Evolutionary conservation across 1,140 invertebrate species (phyloP).

Genomic region (Drosophila sulfurigaster): DNA sequence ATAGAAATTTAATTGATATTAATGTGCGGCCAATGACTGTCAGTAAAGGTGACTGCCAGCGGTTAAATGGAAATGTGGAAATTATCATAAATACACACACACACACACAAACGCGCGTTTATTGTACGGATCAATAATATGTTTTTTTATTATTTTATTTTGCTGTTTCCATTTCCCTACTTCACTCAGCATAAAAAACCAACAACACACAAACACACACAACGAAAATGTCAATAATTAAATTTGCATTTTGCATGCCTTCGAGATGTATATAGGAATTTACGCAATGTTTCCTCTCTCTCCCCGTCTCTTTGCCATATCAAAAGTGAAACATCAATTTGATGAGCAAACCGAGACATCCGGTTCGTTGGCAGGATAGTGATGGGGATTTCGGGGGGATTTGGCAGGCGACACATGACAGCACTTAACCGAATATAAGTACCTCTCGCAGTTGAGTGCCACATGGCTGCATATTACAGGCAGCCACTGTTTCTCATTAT

Average conservation of each 20-base stretch:
- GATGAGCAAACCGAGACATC: constrained; percentile 44
- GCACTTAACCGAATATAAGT: constrained; percentile 61
- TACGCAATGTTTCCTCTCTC: constrained; percentile 3
- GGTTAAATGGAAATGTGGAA: constrained; percentile 21
- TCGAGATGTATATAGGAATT: constrained; percentile 12
- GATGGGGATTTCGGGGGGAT: background rate
- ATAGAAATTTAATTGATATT: constrained; percentile 65
- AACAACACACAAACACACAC: background rate
- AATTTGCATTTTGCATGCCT: constrained; percentile 56
- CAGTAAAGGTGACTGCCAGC: background rate
- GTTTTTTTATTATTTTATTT: constrained; percentile 5
- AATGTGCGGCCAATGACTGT: constrained; percentile 46
- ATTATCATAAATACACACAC: background rate
- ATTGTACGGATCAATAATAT: constrained; percentile 21
- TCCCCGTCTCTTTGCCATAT: constrained; percentile 1
- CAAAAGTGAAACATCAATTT: constrained; percentile 56
- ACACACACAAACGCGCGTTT: background rate
- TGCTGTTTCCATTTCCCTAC: background rate
- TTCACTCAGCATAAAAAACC: background rate
- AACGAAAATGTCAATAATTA: constrained; percentile 46
- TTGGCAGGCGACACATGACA: constrained; percentile 57
- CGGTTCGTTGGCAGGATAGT: background rate
- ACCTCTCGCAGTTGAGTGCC: constrained; percentile 5
- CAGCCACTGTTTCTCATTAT: constrained; percentile 7
- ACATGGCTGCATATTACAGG: background rate